phyloP scores from a whole-genome alignment of 2,888 invertebrate species.

The Dermolepida albohirtum region DNA sequence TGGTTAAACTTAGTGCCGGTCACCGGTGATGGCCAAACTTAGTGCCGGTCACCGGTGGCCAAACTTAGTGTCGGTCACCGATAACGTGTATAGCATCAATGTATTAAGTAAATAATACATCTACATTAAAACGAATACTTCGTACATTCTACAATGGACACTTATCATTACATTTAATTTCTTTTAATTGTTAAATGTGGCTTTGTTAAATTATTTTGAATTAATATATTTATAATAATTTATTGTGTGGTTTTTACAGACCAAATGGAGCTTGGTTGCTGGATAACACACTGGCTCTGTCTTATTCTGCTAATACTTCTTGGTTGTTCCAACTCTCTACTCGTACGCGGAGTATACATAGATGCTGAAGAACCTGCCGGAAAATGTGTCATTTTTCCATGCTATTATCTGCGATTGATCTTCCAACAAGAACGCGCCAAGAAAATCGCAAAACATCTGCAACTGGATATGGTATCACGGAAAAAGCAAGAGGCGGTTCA shows the following conservation, averaged over 20 bases:
- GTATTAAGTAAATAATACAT: too few relatives aligned
- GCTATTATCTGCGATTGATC: constrained; percentile 83
- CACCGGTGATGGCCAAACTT: too few relatives aligned
- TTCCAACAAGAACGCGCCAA: constrained; percentile 77
- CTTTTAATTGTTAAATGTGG: not conserved
- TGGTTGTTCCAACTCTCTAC: constrained; percentile 87
- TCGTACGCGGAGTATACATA: constrained; percentile 89
- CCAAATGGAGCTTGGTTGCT: constrained; percentile 79
- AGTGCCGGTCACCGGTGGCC: too few relatives aligned
- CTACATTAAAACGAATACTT: too few relatives aligned
- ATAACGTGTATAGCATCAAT: too few relatives aligned
- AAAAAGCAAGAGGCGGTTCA: constrained; percentile 49
- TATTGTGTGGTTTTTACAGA: constrained; percentile 67
- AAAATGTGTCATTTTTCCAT: constrained; percentile 86
- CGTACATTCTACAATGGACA: too few relatives aligned
- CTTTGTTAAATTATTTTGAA: not conserved
- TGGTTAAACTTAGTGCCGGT: too few relatives aligned
- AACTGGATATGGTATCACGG: constrained; percentile 51
- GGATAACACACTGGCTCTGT: constrained; percentile 83
- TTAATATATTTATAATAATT: constrained; percentile 26
- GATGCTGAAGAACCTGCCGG: constrained; percentile 88
- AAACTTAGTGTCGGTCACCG: too few relatives aligned
- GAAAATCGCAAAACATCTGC: constrained; percentile 61
- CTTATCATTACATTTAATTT: too few relatives aligned
- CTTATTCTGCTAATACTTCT: constrained; percentile 80